These are phyloP conservation scores for Rhabdornis inornatus DNA, from an alignment of 2,113 vertebrate genomes.

Conservation along the genomic window DNA sequence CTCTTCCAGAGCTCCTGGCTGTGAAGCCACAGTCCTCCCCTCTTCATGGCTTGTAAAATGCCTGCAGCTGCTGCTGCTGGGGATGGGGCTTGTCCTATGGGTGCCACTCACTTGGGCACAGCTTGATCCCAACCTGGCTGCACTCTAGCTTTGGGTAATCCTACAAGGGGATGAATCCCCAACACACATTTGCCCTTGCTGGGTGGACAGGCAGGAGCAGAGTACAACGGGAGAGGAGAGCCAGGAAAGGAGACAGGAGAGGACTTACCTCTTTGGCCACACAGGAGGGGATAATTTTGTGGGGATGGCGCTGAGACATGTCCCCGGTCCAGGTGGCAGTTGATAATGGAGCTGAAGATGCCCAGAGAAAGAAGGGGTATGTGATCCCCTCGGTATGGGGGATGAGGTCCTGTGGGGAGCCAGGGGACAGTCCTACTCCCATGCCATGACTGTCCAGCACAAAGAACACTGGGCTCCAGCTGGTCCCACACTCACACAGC, in stretches of 20 bases:
- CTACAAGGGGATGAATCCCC: background rate
- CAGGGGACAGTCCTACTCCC: background rate
- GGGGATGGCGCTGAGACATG: background rate
- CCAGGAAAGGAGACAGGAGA: background rate
- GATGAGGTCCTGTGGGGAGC: background rate
- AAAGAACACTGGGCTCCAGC: background rate
- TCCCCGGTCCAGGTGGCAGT: background rate
- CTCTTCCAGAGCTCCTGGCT: background rate
- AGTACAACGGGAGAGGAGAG: background rate
- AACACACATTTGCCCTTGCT: background rate
- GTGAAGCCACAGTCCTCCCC: background rate
- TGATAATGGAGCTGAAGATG: background rate
- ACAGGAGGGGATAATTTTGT: background rate
- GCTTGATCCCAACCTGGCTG: background rate
- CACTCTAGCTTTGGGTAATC: background rate
- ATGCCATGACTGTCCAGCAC: background rate
- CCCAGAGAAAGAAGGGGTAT: background rate
- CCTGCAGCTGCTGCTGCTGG: background rate
- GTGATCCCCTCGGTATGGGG: background rate
- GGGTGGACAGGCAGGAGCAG: background rate
- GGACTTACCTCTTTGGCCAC: background rate
- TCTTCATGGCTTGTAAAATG: background rate
- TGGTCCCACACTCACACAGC: background rate
- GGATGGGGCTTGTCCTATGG: background rate
- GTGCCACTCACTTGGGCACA: background rate